Evolutionary conservation across 2,113 vertebrate species (phyloP).

Genomic region (Salvelinus namaycush): DNA sequence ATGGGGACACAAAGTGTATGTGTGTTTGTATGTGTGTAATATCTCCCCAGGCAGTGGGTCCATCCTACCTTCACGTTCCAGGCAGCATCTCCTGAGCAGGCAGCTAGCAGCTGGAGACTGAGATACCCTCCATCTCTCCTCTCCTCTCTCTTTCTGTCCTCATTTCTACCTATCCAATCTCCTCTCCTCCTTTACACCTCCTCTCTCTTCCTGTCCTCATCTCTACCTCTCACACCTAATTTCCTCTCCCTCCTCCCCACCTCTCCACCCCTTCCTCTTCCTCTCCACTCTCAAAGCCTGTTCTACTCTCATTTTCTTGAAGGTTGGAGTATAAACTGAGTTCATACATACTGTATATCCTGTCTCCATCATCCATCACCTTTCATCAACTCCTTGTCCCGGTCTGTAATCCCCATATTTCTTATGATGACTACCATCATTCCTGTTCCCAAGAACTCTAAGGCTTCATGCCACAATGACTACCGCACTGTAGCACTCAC

Average conservation of each 20-base stretch:
- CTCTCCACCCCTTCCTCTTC: conserved; percentile 13
- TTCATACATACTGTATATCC: not conserved
- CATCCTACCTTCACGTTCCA: conserved; percentile 31
- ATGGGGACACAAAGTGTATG: conserved; percentile 48
- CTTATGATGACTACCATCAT: no score
- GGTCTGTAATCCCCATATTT: not conserved
- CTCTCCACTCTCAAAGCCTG: not conserved
- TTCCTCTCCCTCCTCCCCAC: not conserved
- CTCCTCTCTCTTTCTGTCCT: not conserved
- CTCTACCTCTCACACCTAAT: not conserved
- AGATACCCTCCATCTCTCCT: conserved; percentile 30
- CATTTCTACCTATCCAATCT: not conserved
- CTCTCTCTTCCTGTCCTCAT: not conserved
- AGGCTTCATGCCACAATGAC: no score
- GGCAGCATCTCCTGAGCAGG: conserved; percentile 26
- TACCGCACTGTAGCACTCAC: no score
- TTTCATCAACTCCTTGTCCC: not conserved
- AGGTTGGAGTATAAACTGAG: not conserved
- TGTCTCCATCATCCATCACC: not conserved
- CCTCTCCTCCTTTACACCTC: not conserved
- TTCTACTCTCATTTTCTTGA: not conserved
- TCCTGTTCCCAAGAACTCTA: no score
- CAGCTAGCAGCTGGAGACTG: conserved; percentile 39
- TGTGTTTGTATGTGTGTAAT: not conserved
- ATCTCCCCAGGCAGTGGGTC: conserved; percentile 44